Base-by-base conservation (phyloP, 2,888 invertebrate species). In the Ophonus ardosiacus region DNA sequence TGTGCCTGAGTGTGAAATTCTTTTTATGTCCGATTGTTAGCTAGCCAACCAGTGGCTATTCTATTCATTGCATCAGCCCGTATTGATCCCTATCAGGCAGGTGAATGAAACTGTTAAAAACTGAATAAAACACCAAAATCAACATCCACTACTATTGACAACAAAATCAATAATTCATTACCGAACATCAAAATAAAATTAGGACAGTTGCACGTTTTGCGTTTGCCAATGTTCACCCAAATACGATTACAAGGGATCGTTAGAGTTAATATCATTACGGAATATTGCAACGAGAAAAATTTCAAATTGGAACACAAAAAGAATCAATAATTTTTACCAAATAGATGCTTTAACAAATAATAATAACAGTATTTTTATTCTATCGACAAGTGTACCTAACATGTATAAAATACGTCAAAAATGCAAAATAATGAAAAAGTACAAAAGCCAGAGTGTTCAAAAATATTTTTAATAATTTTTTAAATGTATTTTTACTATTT, bases 101-200 rank as follows among this genome's bases (percentile, higher is more conserved):
- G 71, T 74, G 71, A 74, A 74, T 74, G 71, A 40, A 74, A 43
- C 71, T 15, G 43, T 43, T 74, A 43, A 43, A 74, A 74, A 74
- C 43, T 40, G 71, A 74, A 74, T 74, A 74, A 43, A 74, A 74
- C 40, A 74, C 17, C 43, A 74, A 74, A 74, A 17, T 43, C 40
- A 74, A 74, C 71, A 71, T 71, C 17, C 38, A 71, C 40, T 43
- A 71, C 40, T 71, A 71, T 71, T 74, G 71, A 74, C 71, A 74
- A 74, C 43, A 74, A 74, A 74, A 74, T 74, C 71, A 43, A 74
- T 74, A 74, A 74, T 74, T 74, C 71, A 74, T 40, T 71, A 71
- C 40, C 68, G 68, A 71, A 71, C 68, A 71, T 43, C 71, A 74
- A 74, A 43, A 74, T 74, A 43, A 74, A 74, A 74, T 74, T 74